A percentile compares a stretch with the other conserved stretches of the same genome.
phyloP scores from a whole-genome alignment of 92 coral and sea anemone genomes.

The Pocillopora grandis region DNA sequence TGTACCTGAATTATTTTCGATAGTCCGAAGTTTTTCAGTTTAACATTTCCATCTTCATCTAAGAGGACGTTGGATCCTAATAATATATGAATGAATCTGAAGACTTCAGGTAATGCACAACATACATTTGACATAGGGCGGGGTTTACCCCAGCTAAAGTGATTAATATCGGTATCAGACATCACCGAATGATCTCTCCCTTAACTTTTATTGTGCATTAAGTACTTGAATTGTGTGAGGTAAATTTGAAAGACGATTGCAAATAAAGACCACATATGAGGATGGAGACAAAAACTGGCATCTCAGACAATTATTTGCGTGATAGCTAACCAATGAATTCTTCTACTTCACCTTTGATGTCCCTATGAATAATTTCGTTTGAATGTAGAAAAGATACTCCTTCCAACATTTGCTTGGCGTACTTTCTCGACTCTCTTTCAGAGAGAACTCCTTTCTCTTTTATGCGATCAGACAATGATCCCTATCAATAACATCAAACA shows the following conservation, averaged over 20 bases:
- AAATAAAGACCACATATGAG: too few species aligned
- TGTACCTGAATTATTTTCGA: constrained; percentile 7
- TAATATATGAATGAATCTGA: too few species aligned
- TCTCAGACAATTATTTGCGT: too few species aligned
- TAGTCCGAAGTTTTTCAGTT: neutral
- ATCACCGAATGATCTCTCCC: too few species aligned
- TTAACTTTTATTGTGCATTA: too few species aligned
- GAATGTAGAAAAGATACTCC: constrained; percentile 5
- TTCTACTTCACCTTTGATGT: neutral
- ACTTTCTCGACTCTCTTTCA: neutral
- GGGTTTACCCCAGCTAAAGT: too few species aligned
- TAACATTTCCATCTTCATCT: neutral
- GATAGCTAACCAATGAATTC: neutral
- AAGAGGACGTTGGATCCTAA: neutral
- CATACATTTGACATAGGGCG: too few species aligned
- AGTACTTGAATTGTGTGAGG: too few species aligned
- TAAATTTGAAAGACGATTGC: too few species aligned
- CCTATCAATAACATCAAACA: neutral
- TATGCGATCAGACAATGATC: neutral
- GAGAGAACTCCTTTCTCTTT: neutral
- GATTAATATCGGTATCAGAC: too few species aligned
- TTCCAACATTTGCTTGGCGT: constrained; percentile 1
- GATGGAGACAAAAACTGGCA: too few species aligned
- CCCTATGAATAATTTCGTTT: neutral
- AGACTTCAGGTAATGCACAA: too few species aligned